These are phyloP conservation scores for Tamandua tetradactyla DNA, from an alignment of 2,797 vertebrate genomes.

Conservation along the genomic window DNA sequence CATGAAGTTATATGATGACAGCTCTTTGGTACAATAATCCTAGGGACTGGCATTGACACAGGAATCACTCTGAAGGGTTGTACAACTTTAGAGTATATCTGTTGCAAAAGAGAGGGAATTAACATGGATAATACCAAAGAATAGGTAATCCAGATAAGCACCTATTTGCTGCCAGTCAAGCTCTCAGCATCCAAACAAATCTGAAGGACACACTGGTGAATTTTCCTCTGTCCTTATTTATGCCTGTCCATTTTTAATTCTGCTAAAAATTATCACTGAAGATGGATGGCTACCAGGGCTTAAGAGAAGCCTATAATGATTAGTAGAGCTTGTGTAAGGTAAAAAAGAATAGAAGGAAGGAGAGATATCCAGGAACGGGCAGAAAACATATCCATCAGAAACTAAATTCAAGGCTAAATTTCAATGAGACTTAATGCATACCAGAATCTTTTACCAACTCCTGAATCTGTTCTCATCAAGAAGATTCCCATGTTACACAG, in stretches of 20 bases:
- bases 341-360: not conserved
- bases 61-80: not conserved
- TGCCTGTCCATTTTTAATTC: not conserved
- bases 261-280: not conserved
- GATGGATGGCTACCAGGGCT: not conserved
- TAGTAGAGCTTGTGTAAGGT: not conserved
- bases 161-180: not conserved
- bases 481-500: not conserved
- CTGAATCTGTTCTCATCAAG: not conserved
- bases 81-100: not conserved
- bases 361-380: not conserved
- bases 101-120: not conserved
- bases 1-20: not conserved
- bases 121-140: not conserved
- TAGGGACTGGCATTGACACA: not conserved
- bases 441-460: not conserved
- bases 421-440: not conserved
- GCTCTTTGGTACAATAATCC: not conserved
- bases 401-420: not conserved
- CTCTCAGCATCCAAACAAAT: not conserved
- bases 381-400: not conserved
- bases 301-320: not conserved
- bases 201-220: too few species aligned
- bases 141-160: not conserved
- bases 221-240: not conserved